Evolutionary conservation across 1,140 invertebrate species (phyloP), one percentile per base, ranked within the genome.

Genomic region (Sesamia nonagrioides): DNA sequence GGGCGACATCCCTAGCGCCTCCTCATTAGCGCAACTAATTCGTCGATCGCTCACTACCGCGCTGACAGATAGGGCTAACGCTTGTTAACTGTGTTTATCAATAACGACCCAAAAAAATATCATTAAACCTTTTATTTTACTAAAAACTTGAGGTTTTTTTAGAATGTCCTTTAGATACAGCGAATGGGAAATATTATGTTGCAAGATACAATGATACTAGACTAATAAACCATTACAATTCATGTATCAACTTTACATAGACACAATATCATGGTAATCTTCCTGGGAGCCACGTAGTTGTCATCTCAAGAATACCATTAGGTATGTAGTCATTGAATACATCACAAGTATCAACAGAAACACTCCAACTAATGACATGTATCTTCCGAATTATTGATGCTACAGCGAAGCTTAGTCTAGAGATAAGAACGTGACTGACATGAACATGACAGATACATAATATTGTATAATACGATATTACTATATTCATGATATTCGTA

Each of bases 1-100:
- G 54, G 45, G 63, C 60, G 76, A 78, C 80, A 81, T 48, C 48
- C 56, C 74, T 74, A 54, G 21, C 71, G 60, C 58, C 35, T 78
- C 58, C 72, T 75, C 80, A 78, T 78, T 78, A 78, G 42, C 42
- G 15, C 33, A 45, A 81, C 80, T 69, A 81, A 81, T 81, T 81
- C 61, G 61, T 33, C 71, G 48, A 81, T 81, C 40, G 61, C 69
- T 81, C 74, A 77, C 52, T 56, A 54, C 42, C 33, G 17, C 3
- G 40, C 11, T 18, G 27, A 73, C 27, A 56, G 27, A 27, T 56
- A 72, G 68, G 56, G 54, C n/a, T 52, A 56, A 71, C 63, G 21
- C 40, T 35, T 27, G 5, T 40, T 40, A 40, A 8, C 37, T 8
- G 6, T 54, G 5, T 8, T n/a, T 17, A 18, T 54, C 17, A 0